A percentile compares a stretch with the other conserved stretches of the same genome.
Conservation (phyloP, 2,113 vertebrate species). For the Urocynchramus pylzowi region DNA sequence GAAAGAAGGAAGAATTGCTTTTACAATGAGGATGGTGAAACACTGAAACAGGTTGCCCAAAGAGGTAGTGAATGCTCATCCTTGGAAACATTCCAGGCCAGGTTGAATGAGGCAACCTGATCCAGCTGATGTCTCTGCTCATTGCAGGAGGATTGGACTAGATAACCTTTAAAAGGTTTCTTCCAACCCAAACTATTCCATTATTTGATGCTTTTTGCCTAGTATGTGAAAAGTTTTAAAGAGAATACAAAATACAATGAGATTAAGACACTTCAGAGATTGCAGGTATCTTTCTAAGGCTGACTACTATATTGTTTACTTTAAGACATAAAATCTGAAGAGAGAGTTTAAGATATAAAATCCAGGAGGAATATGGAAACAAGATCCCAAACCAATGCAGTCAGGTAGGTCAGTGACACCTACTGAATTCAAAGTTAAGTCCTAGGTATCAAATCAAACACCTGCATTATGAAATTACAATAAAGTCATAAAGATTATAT, state of each 20-base stretch:
- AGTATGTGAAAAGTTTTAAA: neutral
- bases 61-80: neutral
- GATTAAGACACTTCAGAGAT: neutral
- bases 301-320: neutral
- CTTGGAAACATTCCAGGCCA: neutral
- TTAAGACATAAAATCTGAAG: neutral
- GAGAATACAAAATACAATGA: neutral
- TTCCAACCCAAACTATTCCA: neutral
- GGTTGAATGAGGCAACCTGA: neutral
- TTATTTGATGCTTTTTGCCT: neutral
- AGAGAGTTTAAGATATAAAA: neutral
- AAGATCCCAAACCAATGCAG: neutral
- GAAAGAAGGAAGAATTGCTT: neutral
- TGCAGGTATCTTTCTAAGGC: neutral
- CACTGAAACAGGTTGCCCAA: neutral
- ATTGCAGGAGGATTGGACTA: neutral
- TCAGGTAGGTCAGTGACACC: neutral
- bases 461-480: neutral
- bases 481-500: neutral
- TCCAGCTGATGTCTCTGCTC: neutral
- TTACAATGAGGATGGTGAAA: neutral
- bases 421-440: neutral
- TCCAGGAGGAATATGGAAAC: neutral
- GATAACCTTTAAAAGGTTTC: neutral
- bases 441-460: neutral